These are phyloP conservation scores for Zaprionus capensis DNA, from an alignment of 1,140 invertebrate genomes.

Conservation along the genomic window DNA sequence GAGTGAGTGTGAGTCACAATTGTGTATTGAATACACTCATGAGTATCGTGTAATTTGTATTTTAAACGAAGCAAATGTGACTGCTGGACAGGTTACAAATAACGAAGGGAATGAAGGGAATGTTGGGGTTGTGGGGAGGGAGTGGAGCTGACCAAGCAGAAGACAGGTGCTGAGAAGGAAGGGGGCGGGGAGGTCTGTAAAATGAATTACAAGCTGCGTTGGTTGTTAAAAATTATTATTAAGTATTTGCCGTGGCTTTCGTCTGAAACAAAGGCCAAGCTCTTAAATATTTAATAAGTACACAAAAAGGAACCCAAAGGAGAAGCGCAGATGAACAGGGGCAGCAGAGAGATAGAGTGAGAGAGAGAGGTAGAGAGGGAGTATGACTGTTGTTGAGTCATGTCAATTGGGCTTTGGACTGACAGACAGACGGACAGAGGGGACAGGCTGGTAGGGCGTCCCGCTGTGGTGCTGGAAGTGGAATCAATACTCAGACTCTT, in stretches of 20 bases:
- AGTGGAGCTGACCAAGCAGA: neutral
- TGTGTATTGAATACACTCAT: slow-evolving; percentile 35
- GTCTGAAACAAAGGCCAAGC: slow-evolving; percentile 77
- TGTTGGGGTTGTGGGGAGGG: neutral
- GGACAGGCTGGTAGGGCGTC: slow-evolving; percentile 24
- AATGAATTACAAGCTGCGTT: slow-evolving; percentile 60
- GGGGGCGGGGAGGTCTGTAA: neutral
- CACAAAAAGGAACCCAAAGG: slow-evolving; percentile 55
- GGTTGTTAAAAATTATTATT: slow-evolving; percentile 74
- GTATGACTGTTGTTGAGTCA: slow-evolving; percentile 74
- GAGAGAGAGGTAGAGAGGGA: slow-evolving; percentile 11
- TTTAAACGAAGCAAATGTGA: slow-evolving; percentile 63
- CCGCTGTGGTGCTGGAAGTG: slow-evolving; percentile 69
- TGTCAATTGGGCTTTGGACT: slow-evolving; percentile 75
- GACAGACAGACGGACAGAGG: slow-evolving; percentile 21
- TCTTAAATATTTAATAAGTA: slow-evolving; percentile 82
- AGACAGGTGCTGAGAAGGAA: neutral
- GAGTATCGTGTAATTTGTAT: slow-evolving; percentile 71
- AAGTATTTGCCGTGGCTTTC: slow-evolving; percentile 71
- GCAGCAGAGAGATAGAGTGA: slow-evolving; percentile 22
- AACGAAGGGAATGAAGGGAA: neutral
- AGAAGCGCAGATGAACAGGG: slow-evolving; percentile 16
- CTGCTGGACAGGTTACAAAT: neutral
- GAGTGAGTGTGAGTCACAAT: slow-evolving; percentile 48
- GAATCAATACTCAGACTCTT: slow-evolving; percentile 67